Evolutionary conservation across 2,113 vertebrate species (phyloP).

Genomic region (Rhynchomys soricoides): DNA sequence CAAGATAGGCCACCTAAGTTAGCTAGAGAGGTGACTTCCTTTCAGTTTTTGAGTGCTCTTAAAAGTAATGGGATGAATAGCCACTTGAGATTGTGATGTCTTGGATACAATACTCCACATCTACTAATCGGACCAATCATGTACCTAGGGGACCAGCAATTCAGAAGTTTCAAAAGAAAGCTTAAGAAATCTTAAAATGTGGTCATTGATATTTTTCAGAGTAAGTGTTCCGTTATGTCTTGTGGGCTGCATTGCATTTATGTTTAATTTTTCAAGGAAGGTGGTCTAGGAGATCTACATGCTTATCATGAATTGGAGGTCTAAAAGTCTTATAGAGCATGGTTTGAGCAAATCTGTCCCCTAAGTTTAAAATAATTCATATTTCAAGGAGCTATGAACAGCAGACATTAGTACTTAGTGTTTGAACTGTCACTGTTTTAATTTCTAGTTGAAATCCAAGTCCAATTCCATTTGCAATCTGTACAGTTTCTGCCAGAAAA

Average conservation of each 20-base stretch:
- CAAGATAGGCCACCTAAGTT: not conserved
- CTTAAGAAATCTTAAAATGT: not conserved
- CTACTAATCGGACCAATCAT: not conserved
- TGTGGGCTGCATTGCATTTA: not conserved
- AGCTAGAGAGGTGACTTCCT: not conserved
- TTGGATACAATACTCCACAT: not conserved
- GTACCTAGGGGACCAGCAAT: not conserved
- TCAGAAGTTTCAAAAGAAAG: not conserved
- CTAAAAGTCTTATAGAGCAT: not conserved
- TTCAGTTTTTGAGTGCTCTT: conserved; percentile 2
- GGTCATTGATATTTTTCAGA: conserved; percentile 9
- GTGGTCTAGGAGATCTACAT: not conserved
- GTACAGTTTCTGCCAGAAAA: conserved; percentile 68
- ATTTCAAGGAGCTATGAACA: not conserved
- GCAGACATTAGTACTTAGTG: conserved; percentile 44
- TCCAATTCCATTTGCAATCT: conserved; percentile 63
- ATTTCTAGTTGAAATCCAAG: conserved; percentile 63
- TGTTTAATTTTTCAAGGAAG: not conserved
- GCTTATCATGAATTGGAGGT: not conserved
- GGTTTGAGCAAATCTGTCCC: not conserved
- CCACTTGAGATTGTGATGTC: not conserved
- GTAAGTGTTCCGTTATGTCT: not conserved
- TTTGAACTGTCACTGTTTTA: conserved; percentile 61
- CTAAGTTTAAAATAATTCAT: conserved; percentile 47
- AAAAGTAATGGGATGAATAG: not conserved